Evolutionary conservation across 2,888 invertebrate species (phyloP).

Genomic region (Leucophenga montana): DNA sequence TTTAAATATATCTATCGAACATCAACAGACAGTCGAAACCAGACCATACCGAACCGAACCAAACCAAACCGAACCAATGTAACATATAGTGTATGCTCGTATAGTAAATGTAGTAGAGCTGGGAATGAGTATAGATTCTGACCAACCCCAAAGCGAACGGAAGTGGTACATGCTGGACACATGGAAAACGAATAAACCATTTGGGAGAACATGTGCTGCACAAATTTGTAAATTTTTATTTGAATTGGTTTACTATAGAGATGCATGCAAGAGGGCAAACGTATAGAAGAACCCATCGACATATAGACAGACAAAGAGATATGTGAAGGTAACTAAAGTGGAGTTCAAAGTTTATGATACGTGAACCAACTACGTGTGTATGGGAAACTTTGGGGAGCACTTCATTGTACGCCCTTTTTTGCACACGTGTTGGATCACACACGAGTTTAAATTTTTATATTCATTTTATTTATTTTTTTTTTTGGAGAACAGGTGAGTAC

Average conservation of each 20-base stretch:
- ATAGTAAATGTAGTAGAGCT: background rate
- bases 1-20: slow-evolving; percentile 20
- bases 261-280: slow-evolving; percentile 14
- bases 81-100: too few relatives aligned
- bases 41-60: background rate
- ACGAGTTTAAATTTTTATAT: slow-evolving; percentile 28
- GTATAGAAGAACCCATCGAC: background rate
- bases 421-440: too few relatives aligned
- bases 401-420: background rate
- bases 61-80: background rate
- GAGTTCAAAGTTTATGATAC: slow-evolving; percentile 25
- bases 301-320: background rate
- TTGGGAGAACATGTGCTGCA: slow-evolving; percentile 17
- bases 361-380: slow-evolving; percentile 21
- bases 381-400: background rate
- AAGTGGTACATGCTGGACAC: background rate
- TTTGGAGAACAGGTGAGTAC: background rate
- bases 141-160: background rate
- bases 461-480: slow-evolving; percentile 42
- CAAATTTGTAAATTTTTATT: slow-evolving; percentile 26
- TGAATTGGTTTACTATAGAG: slow-evolving; percentile 14
- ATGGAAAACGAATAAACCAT: background rate
- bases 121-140: background rate
- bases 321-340: slow-evolving; percentile 18
- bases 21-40: slow-evolving; percentile 5